Base-by-base conservation (phyloP, 2,888 invertebrate species). In the Molanna angustata region DNA sequence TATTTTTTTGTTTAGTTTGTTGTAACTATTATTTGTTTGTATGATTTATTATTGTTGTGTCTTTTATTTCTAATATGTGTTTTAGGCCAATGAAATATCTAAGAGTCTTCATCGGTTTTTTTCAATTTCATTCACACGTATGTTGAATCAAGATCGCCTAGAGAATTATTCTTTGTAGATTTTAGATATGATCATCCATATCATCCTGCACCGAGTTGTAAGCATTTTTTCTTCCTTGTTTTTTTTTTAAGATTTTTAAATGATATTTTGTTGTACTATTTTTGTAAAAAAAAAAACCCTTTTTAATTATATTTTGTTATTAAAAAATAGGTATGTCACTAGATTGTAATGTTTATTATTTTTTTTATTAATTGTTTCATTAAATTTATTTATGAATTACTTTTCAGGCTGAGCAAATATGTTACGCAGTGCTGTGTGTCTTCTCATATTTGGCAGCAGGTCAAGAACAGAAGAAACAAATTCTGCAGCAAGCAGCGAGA, bases 381-480 rank as follows among this genome's bases (percentile, higher is more conserved):
- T 17, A 54, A 39, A 40, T 41, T n/a, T 56, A 53, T 57, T 52
- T 46, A 50, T 59, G 53, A 11, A 35, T n/a, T 13, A 17, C 17
- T 41, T 53, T 42, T 53, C 76, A 98, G 97, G 96, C 98, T 69
- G 95, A 97, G 76, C 96, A 98, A 76, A 99, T 99, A 67, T 98
- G 97, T 76, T 99, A 99, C 76, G 94, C 99, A 64, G 97, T 99
- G 58, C 81, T 99, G 64, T 99, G 99, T 80, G 95, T 99, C 62
- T 99, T 99, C 78, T 98, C 98, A 45, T 98, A 98, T 78, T 86
- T 97, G 69, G 97, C 97, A 57, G 97, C 97, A 51, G 94, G 93
- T 0, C 84, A 86, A 61, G 88, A 89, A 63, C 86, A 88, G 66
- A 82, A 82, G 68, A 80, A 80, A 63, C 69, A 70, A 2, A 76